These are phyloP conservation scores for Polypterus senegalus DNA, from an alignment of 2,113 vertebrate species.

Conservation along the genomic window DNA sequence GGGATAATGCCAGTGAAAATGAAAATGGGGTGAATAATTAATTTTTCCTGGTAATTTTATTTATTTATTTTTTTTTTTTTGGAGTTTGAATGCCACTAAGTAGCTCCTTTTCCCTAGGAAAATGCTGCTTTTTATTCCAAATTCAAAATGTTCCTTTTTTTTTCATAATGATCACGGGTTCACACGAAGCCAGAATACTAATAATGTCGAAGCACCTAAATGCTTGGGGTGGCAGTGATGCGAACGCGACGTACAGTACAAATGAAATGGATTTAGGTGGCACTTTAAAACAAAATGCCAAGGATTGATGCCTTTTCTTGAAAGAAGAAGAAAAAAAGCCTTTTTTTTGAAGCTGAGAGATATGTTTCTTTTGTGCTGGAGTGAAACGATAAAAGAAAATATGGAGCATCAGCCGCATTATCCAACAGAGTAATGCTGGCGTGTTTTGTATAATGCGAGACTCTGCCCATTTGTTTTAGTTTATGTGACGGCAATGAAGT, in stretches of 20 bases:
- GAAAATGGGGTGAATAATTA: conserved; percentile 42
- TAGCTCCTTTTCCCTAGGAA: not conserved
- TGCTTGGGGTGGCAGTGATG: too few species aligned
- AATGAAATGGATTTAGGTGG: not conserved
- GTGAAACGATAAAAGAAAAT: conserved; percentile 25
- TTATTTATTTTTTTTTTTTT: conserved; percentile 19
- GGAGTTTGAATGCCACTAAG: not conserved
- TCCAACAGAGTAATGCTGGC: conserved; percentile 42
- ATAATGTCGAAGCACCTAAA: too few species aligned
- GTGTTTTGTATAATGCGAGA: conserved; percentile 44
- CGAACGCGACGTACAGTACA: too few species aligned
- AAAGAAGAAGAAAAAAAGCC: not conserved
- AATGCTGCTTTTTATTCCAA: too few species aligned
- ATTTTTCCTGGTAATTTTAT: conserved; percentile 9
- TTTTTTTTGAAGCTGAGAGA: conserved; percentile 5
- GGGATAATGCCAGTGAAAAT: conserved; percentile 53
- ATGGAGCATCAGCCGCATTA: conserved; percentile 38
- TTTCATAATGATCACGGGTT: too few species aligned
- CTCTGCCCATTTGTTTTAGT: conserved; percentile 61
- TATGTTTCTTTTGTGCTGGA: conserved; percentile 18
- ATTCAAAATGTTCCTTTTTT: too few species aligned
- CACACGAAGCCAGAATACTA: too few species aligned
- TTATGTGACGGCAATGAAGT: conserved; percentile 54
- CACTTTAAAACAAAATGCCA: conserved; percentile 1
- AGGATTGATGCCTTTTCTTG: conserved; percentile 14